Conservation (phyloP, 1,140 invertebrate species). For the Aphis craccivora region DNA sequence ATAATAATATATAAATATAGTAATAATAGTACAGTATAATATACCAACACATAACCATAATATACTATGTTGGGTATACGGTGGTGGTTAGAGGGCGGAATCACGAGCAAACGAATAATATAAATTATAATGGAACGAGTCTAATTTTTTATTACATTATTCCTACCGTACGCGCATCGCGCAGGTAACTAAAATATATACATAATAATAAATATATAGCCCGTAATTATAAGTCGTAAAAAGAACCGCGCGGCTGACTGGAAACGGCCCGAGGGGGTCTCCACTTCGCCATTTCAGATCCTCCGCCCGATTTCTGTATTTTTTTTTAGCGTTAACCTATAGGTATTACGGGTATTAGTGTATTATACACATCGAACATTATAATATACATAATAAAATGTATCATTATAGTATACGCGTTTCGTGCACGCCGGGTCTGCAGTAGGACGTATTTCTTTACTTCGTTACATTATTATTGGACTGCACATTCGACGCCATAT, state of each 20-base stretch:
- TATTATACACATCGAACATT: neutral
- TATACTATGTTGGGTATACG: neutral
- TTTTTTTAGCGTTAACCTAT: constrained; percentile 26
- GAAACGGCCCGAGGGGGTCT: constrained; percentile 5
- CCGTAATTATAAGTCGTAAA: constrained; percentile 54
- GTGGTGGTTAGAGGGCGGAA: neutral
- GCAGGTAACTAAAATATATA: neutral
- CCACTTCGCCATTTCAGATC: constrained; percentile 24
- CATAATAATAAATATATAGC: neutral
- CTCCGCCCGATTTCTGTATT: constrained; percentile 6
- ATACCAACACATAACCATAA: neutral
- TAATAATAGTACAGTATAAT: neutral
- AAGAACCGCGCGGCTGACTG: neutral
- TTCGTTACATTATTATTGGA: neutral
- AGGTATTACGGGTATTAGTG: neutral
- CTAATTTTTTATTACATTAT: constrained; percentile 12
- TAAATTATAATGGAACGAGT: constrained; percentile 8
- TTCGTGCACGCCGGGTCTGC: neutral
- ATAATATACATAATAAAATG: neutral
- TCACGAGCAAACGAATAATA: neutral
- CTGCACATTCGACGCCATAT: constrained; percentile 13
- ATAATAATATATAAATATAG: neutral
- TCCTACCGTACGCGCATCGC: neutral
- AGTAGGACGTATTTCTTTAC: neutral
- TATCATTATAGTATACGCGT: neutral